Evolutionary conservation across 2,888 invertebrate species (phyloP).

Genomic region (Odontocerum albicorne): DNA sequence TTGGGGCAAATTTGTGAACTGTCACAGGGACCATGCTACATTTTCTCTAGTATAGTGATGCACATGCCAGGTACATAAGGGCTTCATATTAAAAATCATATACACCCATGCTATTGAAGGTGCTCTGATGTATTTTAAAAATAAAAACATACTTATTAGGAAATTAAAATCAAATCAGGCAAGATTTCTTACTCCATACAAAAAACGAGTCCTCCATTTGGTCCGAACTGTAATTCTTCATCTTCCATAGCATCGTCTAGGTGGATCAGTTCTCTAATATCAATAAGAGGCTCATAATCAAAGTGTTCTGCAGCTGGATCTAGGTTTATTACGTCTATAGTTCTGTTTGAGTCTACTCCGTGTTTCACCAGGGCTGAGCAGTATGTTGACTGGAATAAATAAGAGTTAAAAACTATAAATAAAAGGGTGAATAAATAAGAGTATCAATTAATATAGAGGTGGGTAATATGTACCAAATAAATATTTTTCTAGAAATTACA

Average conservation of each 20-base stretch:
- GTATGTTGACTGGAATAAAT: slow-evolving; percentile 80
- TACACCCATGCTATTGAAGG: too few species aligned
- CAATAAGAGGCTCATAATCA: slow-evolving; percentile 83
- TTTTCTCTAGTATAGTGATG: too few species aligned
- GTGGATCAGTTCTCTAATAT: slow-evolving; percentile 87
- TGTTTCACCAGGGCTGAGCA: slow-evolving; percentile 87
- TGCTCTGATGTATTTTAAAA: neutral
- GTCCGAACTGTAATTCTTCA: slow-evolving; percentile 89
- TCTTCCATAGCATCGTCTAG: slow-evolving; percentile 98
- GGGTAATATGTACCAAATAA: too few species aligned
- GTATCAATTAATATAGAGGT: too few species aligned
- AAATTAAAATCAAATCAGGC: neutral
- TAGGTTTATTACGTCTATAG: slow-evolving; percentile 87
- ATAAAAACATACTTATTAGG: neutral
- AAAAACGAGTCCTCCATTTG: slow-evolving; percentile 95
- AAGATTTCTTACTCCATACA: slow-evolving; percentile 78
- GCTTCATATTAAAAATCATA: too few species aligned
- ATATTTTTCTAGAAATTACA: too few species aligned
- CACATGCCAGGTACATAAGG: too few species aligned
- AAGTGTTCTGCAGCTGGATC: slow-evolving; percentile 99
- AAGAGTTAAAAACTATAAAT: too few species aligned
- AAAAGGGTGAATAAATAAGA: too few species aligned
- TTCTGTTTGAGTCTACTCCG: slow-evolving; percentile 72
- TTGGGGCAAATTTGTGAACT: too few species aligned
- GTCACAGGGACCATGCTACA: too few species aligned